phyloP scores from a whole-genome alignment of 2,888 invertebrate species.

The Hyalella azteca region DNA sequence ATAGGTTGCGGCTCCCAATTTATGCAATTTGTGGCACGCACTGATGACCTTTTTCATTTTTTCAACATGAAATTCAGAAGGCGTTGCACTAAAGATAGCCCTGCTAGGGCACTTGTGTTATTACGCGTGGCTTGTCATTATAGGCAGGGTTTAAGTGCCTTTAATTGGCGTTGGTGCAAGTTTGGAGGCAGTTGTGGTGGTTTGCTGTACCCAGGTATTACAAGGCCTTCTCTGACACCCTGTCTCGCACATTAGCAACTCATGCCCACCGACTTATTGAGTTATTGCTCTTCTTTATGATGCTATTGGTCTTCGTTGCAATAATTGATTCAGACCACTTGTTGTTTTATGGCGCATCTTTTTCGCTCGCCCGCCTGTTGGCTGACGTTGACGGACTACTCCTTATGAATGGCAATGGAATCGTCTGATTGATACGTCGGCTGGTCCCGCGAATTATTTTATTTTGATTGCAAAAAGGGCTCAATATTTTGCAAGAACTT shows the following conservation, averaged over 20 bases:
- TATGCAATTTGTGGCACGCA: too few species aligned
- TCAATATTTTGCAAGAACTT: too few species aligned
- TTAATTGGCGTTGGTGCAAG: conserved; percentile 11
- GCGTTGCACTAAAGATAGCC: too few species aligned
- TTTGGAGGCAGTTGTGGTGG: not conserved
- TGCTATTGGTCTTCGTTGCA: conserved; percentile 17
- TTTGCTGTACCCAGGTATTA: not conserved
- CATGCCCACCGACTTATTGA: conserved; percentile 14
- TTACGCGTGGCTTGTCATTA: conserved; percentile 27
- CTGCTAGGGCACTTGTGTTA: too few species aligned
- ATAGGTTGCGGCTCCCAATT: too few species aligned
- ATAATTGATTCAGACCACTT: conserved; percentile 3
- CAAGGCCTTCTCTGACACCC: not conserved
- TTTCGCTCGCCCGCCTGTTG: not conserved
- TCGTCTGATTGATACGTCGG: not conserved
- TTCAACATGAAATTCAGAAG: too few species aligned
- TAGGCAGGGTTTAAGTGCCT: conserved; percentile 12
- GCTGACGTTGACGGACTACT: not conserved
- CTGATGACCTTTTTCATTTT: too few species aligned
- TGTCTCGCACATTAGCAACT: not conserved
- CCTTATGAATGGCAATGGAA: not conserved
- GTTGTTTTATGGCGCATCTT: conserved; percentile 11
- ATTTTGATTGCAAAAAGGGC: too few species aligned
- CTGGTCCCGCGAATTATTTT: too few species aligned
- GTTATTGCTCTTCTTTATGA: conserved; percentile 31